phyloP scores from a whole-genome alignment of 1,140 invertebrate species.

The Philaenus spumarius region DNA sequence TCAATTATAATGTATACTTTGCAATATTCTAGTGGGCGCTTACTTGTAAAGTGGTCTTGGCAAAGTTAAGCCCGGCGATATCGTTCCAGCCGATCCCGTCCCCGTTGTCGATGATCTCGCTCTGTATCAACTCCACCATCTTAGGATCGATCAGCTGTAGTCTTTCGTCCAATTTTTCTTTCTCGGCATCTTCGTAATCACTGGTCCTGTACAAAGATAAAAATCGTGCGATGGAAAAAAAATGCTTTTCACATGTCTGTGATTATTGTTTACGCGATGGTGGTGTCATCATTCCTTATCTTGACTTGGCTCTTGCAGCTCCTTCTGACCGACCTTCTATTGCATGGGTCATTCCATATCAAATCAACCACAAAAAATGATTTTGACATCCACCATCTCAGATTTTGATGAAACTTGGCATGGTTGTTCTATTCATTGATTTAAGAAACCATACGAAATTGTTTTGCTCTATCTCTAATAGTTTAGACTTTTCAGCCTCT shows the following conservation, averaged over 20 bases:
- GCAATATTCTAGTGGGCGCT: slow-evolving; percentile 24
- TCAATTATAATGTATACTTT: neutral
- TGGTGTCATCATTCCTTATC: too few species aligned
- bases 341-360: slow-evolving; percentile 3
- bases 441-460: too few species aligned
- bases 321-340: slow-evolving; percentile 17
- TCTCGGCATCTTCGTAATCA: slow-evolving; percentile 20
- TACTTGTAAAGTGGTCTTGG: slow-evolving; percentile 83
- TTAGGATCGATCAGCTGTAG: slow-evolving; percentile 83
- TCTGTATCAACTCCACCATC: slow-evolving; percentile 86
- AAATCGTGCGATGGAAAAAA: neutral
- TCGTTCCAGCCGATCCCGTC: slow-evolving; percentile 78
- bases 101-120: slow-evolving; percentile 87
- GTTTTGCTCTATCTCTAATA: too few species aligned
- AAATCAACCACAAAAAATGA: too few species aligned
- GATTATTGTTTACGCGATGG: too few species aligned
- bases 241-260: neutral
- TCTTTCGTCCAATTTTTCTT: slow-evolving; percentile 49
- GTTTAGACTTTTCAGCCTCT: too few species aligned
- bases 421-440: too few species aligned
- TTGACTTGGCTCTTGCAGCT: slow-evolving; percentile 19
- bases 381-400: too few species aligned
- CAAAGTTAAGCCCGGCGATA: slow-evolving; percentile 86
- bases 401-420: too few species aligned
- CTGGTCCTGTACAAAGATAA: slow-evolving; percentile 2